phyloP scores from a whole-genome alignment of 1,140 invertebrate species.

The Trichoplusia ni region DNA sequence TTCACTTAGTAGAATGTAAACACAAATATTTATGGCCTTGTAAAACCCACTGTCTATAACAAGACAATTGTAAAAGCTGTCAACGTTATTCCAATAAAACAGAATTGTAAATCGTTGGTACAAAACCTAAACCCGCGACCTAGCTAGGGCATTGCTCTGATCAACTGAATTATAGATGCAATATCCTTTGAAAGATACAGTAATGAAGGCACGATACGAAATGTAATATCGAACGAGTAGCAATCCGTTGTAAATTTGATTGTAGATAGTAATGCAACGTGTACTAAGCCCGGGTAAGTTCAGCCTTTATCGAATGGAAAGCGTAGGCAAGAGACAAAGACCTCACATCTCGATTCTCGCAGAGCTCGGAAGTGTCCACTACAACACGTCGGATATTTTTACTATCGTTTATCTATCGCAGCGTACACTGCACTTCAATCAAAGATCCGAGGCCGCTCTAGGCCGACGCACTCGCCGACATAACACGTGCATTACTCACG shows the following conservation, averaged over 20 bases:
- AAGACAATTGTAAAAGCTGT: slow-evolving; percentile 20
- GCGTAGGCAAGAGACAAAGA: slow-evolving; percentile 59
- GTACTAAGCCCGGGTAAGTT: slow-evolving; percentile 41
- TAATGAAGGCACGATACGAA: slow-evolving; percentile 47
- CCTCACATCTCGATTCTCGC: slow-evolving; percentile 39
- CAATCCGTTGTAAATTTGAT: slow-evolving; percentile 68
- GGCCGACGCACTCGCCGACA: slow-evolving; percentile 73
- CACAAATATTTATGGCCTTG: slow-evolving; percentile 7
- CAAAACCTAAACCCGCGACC: slow-evolving; percentile 9
- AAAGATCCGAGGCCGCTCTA: slow-evolving; percentile 70
- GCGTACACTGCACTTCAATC: slow-evolving; percentile 64
- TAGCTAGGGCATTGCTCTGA: slow-evolving; percentile 29
- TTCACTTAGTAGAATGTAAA: no score
- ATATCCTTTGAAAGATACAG: slow-evolving; percentile 35
- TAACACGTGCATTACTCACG: slow-evolving; percentile 81
- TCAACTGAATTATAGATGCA: slow-evolving; percentile 25
- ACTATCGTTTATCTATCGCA: slow-evolving; percentile 53
- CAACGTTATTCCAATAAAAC: slow-evolving; percentile 24
- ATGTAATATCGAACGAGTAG: slow-evolving; percentile 52
- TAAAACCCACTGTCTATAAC: slow-evolving; percentile 1
- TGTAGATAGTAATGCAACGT: slow-evolving; percentile 58
- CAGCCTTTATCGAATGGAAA: slow-evolving; percentile 47
- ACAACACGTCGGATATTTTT: slow-evolving; percentile 43
- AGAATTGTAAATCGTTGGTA: slow-evolving; percentile 24
- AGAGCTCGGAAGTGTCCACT: neutral